Conservation (phyloP, 2,113 vertebrate species). For the Epinephelus lanceolatus region DNA sequence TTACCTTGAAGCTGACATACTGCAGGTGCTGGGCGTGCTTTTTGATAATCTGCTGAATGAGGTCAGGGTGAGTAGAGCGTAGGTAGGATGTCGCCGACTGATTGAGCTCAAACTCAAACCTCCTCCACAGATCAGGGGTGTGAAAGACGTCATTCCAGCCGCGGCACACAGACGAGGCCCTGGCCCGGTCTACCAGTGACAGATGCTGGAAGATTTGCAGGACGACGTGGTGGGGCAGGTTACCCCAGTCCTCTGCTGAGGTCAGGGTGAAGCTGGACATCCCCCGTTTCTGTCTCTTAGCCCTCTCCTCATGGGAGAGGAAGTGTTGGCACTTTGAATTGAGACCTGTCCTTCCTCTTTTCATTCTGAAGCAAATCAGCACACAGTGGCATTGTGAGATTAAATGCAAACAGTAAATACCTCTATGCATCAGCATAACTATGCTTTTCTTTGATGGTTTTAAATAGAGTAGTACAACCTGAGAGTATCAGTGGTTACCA, state of each 20-base stretch:
- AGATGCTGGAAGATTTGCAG: constrained; percentile 90
- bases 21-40: constrained; percentile 91
- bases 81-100: constrained; percentile 92
- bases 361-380: constrained; percentile 82
- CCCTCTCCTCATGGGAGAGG: constrained; percentile 64
- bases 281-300: constrained; percentile 82
- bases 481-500: not conserved
- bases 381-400: constrained; percentile 1
- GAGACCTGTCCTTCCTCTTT: constrained; percentile 82
- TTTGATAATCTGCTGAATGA: constrained; percentile 95
- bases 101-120: constrained; percentile 94
- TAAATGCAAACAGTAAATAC: not conserved
- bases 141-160: constrained; percentile 93
- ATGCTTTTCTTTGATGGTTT: not conserved
- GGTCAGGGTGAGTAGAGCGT: constrained; percentile 92
- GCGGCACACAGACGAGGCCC: constrained; percentile 89
- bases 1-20: constrained; percentile 93
- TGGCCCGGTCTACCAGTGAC: constrained; percentile 89
- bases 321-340: constrained; percentile 76
- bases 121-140: constrained; percentile 92
- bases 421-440: not conserved
- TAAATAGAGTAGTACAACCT: not conserved
- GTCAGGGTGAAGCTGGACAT: constrained; percentile 5
- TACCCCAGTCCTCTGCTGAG: constrained; percentile 85
- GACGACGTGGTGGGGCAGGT: constrained; percentile 87